Evolutionary conservation across 1,140 invertebrate species (phyloP), one percentile per base, ranked within the genome.

Genomic region (Uloborus diversus): DNA sequence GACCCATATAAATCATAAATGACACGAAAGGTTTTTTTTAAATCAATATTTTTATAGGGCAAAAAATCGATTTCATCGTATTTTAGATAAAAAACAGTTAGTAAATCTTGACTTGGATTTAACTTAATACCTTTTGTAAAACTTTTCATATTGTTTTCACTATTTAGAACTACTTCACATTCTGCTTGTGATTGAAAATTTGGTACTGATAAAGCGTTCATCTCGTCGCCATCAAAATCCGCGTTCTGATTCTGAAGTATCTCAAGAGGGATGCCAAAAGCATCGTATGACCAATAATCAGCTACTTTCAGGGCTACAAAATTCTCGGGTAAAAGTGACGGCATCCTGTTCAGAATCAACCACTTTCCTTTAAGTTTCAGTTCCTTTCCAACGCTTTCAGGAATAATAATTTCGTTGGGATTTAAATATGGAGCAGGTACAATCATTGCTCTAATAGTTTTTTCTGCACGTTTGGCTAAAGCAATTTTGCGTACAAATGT

Each of bases 331-430:
- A 35, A 2, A 37, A 71, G 42, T 17, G 53, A 71, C 7, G 51
- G 51, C 68, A 71, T 71, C 30, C 68, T 3, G 37, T 71, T 71
- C 49, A 71, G 25, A 59, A 71, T 71, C 33, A 69, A 11, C 66
- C 66, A 69, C 56, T 69, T 69, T 5, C 32, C 32, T 53, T 33
- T 32, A 23, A 69, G 35, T 33, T 33, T 0, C 27, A 56, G 56
- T 13, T 56, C n/a, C 20, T 69, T 51, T 33, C 56, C 49, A n/a
- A 69, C 56, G 5, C 1, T 23, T 23, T 17, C 2, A 2, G 66
- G 66, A 35, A 69, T 69, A 32, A 69, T 69, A 20, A 69, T 69
- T 69, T 69, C 66, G 28, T 69, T 69, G 5, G 66, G 47, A 9
- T 56, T 69, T 35, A 69, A 69, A 56, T 53, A 69, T 23, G 66